Conservation (phyloP, 1,140 invertebrate genomes). For the Drosophila ironensis region DNA sequence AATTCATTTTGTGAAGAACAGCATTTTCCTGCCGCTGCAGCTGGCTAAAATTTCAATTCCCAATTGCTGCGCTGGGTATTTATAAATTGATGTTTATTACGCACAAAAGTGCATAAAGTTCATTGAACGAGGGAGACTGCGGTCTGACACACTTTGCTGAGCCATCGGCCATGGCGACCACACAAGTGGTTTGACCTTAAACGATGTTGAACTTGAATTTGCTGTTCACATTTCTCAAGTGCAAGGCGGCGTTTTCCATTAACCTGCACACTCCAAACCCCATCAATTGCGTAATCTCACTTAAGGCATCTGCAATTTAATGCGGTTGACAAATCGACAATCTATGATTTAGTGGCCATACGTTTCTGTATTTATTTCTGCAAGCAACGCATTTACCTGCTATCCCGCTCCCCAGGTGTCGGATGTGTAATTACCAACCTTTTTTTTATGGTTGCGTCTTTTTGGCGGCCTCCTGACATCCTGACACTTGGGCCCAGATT, state of each 20-base stretch:
- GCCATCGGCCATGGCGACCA: constrained; percentile 53
- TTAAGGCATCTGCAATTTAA: constrained; percentile 8
- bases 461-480: constrained; percentile 39
- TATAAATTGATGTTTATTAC: constrained; percentile 72
- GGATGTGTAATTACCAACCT: constrained; percentile 58
- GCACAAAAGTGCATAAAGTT: constrained; percentile 63
- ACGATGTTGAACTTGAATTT: constrained; percentile 65
- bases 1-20: constrained; percentile 43
- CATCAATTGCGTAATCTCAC: constrained; percentile 14
- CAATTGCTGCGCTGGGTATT: constrained; percentile 65
- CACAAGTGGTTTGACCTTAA: constrained; percentile 78
- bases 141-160: constrained; percentile 70
- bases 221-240: constrained; percentile 34
- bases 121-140: constrained; percentile 61
- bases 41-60: constrained; percentile 43
- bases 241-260: constrained; percentile 42
- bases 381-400: background rate
- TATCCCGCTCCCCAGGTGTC: constrained; percentile 22
- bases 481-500: constrained; percentile 50
- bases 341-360: constrained; percentile 25
- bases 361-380: constrained; percentile 3
- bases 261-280: too few relatives aligned
- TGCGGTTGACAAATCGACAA: constrained; percentile 34
- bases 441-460: background rate
- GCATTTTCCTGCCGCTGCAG: constrained; percentile 49